A percentile compares a stretch with the other conserved stretches of the same genome.
Evolutionary conservation across 2,888 invertebrate species (phyloP).

Genomic region (Clivina fossor): DNA sequence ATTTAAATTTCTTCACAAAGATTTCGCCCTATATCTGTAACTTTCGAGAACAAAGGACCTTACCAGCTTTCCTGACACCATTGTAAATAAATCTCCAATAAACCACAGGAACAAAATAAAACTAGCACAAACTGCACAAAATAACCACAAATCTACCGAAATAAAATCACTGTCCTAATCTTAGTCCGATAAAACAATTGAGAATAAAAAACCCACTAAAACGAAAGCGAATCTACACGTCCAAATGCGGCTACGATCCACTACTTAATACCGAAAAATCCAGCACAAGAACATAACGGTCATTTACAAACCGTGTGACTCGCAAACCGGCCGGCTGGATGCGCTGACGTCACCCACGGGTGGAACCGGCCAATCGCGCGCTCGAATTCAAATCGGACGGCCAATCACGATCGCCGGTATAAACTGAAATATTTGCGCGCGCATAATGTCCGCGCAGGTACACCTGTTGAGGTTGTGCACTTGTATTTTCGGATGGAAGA

Average conservation of each 20-base stretch:
- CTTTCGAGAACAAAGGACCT: too few relatives aligned
- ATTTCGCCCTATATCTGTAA: too few relatives aligned
- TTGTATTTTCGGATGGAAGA: slow-evolving; percentile 3
- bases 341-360: neutral
- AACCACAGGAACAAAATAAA: neutral
- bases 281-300: slow-evolving; percentile 25
- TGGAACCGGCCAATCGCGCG: slow-evolving; percentile 12
- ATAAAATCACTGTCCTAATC: too few relatives aligned
- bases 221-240: slow-evolving; percentile 27
- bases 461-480: slow-evolving; percentile 20
- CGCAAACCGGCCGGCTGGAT: neutral
- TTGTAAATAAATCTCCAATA: slow-evolving; percentile 10
- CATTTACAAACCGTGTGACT: slow-evolving; percentile 3
- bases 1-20: too few relatives aligned
- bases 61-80: slow-evolving; percentile 43
- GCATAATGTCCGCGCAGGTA: slow-evolving; percentile 1
- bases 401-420: neutral
- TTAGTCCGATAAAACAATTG: slow-evolving; percentile 3
- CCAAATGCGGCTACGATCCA: slow-evolving; percentile 12
- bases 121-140: neutral
- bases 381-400: neutral
- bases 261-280: slow-evolving; percentile 18
- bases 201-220: slow-evolving; percentile 11
- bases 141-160: slow-evolving; percentile 18
- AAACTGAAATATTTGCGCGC: too few relatives aligned